phyloP scores from a whole-genome alignment of 2,113 vertebrate species.

The Gavialis gangeticus region DNA sequence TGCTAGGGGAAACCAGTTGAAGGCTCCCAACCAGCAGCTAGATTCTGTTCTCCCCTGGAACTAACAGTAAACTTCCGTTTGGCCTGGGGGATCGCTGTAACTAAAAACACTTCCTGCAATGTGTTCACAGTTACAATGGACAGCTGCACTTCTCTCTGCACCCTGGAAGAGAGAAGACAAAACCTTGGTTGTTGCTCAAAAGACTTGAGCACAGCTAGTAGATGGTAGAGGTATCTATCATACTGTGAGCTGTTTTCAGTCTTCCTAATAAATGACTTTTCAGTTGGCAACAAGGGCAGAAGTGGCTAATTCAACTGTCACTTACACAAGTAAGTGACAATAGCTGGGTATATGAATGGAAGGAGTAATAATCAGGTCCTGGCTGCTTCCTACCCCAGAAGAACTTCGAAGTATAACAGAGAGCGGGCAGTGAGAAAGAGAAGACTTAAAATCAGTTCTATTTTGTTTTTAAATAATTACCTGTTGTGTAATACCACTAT shows the following conservation, averaged over 20 bases:
- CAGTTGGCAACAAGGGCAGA: not conserved
- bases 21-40: too few relatives aligned
- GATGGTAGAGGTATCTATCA: fast-evolving
- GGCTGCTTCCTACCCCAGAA: not conserved
- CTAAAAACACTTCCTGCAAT: too few relatives aligned
- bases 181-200: not conserved
- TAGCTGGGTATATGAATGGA: not conserved
- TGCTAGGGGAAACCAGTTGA: too few relatives aligned
- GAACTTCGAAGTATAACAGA: not conserved
- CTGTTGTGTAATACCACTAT: not conserved
- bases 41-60: too few relatives aligned
- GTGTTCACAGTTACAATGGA: too few relatives aligned
- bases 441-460: not conserved
- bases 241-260: not conserved
- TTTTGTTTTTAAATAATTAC: not conserved
- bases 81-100: too few relatives aligned
- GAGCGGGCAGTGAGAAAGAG: not conserved
- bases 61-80: too few relatives aligned
- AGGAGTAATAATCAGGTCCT: fast-evolving
- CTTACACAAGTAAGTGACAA: not conserved
- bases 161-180: not conserved
- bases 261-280: not conserved
- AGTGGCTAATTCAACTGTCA: not conserved
- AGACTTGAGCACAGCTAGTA: not conserved
- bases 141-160: too few relatives aligned